Evolutionary conservation across 53 echinoderm and acorn worm species (phyloP).

Genomic region (Echinarachnius parma): DNA sequence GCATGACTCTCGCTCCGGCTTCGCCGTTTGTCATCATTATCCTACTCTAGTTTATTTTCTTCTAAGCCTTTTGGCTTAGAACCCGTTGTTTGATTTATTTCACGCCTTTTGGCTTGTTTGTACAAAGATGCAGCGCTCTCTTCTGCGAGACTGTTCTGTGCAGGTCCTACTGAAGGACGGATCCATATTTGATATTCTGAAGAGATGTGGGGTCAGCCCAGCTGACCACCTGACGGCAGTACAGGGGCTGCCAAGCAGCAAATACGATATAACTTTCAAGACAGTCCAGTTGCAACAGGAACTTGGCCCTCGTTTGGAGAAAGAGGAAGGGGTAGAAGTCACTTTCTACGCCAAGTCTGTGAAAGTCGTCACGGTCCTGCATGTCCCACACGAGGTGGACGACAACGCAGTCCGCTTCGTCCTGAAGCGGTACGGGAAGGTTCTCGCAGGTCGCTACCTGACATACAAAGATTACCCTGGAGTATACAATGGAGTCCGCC

Average conservation of each 20-base stretch:
- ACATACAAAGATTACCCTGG: slow-evolving; percentile 3
- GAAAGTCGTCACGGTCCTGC: slow-evolving; percentile 2
- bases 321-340: not conserved
- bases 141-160: not conserved
- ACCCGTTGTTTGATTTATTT: too few species aligned
- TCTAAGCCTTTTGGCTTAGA: too few species aligned
- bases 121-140: too few species aligned
- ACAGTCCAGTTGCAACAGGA: not conserved
- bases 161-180: slow-evolving; percentile 1
- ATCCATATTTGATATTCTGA: slow-evolving; percentile 37
- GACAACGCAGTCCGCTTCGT: slow-evolving; percentile 25
- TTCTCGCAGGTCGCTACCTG: slow-evolving; percentile 1
- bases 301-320: not conserved
- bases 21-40: too few species aligned
- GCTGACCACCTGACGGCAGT: slow-evolving; percentile 33
- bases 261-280: slow-evolving; percentile 33
- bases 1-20: too few species aligned
- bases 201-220: slow-evolving; percentile 4
- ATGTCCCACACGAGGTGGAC: slow-evolving; percentile 32
- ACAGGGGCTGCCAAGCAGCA: slow-evolving; percentile 8
- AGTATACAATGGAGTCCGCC: slow-evolving; percentile 43
- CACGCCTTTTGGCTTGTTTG: too few species aligned
- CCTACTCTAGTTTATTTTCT: too few species aligned
- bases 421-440: slow-evolving; percentile 8
- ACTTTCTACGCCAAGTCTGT: not conserved